Conservation (phyloP, 2,888 invertebrate genomes). For the Therioaphis trifolii region DNA sequence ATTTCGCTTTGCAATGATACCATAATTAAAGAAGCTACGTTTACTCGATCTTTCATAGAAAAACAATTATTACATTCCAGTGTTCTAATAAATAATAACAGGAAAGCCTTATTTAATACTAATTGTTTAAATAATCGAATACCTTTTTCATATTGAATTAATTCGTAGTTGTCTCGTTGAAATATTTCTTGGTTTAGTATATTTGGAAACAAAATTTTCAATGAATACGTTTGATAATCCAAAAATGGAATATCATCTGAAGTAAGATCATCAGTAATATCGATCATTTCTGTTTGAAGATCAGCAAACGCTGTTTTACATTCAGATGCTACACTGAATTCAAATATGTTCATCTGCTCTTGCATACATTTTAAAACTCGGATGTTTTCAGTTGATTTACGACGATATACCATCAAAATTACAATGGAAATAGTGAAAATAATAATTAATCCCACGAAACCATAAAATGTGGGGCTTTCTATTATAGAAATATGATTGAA, state of each 20-base stretch:
- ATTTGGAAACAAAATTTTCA: constrained; percentile 97
- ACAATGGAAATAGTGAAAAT: constrained; percentile 82
- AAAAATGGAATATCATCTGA: constrained; percentile 97
- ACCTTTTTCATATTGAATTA: constrained; percentile 92
- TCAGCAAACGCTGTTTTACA: constrained; percentile 98
- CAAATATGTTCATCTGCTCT: constrained; percentile 98
- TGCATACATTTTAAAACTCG: constrained; percentile 98
- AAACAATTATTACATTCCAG: constrained; percentile 96
- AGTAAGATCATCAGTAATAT: constrained; percentile 91
- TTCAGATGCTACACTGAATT: constrained; percentile 94
- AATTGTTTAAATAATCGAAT: constrained; percentile 92
- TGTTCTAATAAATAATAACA: constrained; percentile 94
- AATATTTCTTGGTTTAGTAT: constrained; percentile 95
- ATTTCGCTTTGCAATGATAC: constrained; percentile 98
- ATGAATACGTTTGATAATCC: constrained; percentile 96
- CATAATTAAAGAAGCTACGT: constrained; percentile 98
- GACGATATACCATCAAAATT: constrained; percentile 90
- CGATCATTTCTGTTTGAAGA: constrained; percentile 97
- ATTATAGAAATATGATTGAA: constrained; percentile 85
- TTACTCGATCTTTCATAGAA: constrained; percentile 92
- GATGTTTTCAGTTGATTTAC: constrained; percentile 96
- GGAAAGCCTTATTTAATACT: constrained; percentile 97
- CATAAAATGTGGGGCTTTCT: constrained; percentile 84
- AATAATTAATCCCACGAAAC: constrained; percentile 77
- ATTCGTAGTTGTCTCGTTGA: constrained; percentile 91